phyloP scores from a whole-genome alignment of 2,888 invertebrate genomes.

The Acleris laterana region DNA sequence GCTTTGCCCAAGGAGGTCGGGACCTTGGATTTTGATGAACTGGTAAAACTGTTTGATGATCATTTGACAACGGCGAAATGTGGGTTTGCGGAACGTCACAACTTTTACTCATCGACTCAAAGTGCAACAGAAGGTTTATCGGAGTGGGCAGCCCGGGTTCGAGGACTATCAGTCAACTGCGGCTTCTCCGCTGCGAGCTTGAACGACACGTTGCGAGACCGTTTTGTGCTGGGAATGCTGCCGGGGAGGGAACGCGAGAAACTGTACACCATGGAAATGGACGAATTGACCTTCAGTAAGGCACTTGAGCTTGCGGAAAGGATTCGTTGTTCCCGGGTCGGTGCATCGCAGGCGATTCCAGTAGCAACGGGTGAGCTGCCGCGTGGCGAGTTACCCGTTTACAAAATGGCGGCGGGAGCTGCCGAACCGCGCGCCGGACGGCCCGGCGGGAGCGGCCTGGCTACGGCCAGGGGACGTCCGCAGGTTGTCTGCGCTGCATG shows the following conservation, averaged over 20 bases:
- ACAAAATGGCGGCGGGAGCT: conserved; percentile 13
- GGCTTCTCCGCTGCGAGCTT: not conserved
- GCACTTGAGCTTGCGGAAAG: conserved; percentile 36
- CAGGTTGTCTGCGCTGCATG: conserved; percentile 2
- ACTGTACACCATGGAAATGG: conserved; percentile 7
- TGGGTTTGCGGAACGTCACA: not conserved
- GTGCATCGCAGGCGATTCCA: not conserved
- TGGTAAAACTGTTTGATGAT: not conserved
- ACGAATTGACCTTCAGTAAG: conserved; percentile 28
- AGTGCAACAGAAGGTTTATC: not conserved
- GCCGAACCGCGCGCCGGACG: not conserved
- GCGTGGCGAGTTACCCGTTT: not conserved
- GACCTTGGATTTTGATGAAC: conserved; percentile 1
- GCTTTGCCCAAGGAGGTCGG: not conserved
- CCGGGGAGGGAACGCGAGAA: conserved; percentile 17
- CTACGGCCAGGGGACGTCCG: not conserved
- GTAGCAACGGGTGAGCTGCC: not conserved
- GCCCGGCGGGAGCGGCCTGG: not conserved
- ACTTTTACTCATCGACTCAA: conserved; percentile 4
- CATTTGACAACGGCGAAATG: not conserved
- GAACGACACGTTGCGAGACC: conserved; percentile 4
- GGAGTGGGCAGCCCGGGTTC: not conserved
- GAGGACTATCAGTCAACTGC: not conserved
- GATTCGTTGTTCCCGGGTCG: conserved; percentile 25
- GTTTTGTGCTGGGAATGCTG: conserved; percentile 23